phyloP scores from a whole-genome alignment of 2,797 vertebrate species.

The Xerus rutilus region DNA sequence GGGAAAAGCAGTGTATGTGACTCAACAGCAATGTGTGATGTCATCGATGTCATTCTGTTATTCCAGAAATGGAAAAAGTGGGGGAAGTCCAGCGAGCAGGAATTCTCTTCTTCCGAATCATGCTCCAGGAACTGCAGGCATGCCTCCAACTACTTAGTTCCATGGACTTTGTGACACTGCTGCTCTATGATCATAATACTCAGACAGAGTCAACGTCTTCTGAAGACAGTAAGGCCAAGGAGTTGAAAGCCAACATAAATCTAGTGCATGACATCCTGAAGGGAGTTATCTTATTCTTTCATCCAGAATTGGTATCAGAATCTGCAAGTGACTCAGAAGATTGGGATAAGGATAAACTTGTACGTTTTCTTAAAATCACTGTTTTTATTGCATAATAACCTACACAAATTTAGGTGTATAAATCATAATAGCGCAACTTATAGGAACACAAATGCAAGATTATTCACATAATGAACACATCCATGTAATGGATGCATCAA shows the following conservation, averaged over 20 bases:
- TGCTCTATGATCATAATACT: conserved; percentile 19
- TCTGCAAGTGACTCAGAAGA: conserved; percentile 74
- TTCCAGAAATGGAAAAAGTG: conserved; percentile 86
- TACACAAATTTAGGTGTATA: not conserved
- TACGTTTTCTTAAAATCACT: conserved; percentile 75
- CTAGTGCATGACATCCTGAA: conserved; percentile 83
- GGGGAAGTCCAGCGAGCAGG: conserved; percentile 78
- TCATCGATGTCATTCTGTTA: conserved; percentile 59
- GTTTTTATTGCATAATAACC: conserved; percentile 13
- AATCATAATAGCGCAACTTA: not conserved
- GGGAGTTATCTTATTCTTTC: conserved; percentile 86
- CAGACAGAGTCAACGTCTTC: rapidly evolving
- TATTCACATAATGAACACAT: conserved; percentile 16
- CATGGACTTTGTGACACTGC: conserved; percentile 83
- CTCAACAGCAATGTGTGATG: not conserved
- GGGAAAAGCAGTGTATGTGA: not conserved
- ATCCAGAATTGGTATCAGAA: conserved; percentile 83
- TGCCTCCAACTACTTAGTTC: conserved; percentile 80
- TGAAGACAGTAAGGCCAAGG: not conserved
- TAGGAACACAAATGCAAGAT: conserved; percentile 19
- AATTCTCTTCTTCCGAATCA: conserved; percentile 87
- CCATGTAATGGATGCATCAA: not conserved
- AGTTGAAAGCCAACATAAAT: not conserved
- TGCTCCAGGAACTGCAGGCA: conserved; percentile 88
- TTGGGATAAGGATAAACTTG: conserved; percentile 87